Percentiles rank a stretch among this genome's conserved stretches.
Conservation (phyloP, 2,113 vertebrate species). For the Sceloporus undulatus region DNA sequence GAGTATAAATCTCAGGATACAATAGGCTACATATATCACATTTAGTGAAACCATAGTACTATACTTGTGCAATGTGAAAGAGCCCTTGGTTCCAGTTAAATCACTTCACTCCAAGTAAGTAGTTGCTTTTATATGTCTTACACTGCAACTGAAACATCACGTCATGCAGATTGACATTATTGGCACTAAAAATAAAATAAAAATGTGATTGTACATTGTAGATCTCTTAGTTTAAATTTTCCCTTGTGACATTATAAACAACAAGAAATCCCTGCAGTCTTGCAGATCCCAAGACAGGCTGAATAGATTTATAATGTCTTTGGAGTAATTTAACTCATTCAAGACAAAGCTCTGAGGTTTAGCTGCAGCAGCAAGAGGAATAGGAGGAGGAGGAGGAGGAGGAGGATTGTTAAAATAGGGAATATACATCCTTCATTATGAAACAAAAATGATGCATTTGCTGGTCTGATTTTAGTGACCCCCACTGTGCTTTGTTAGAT, state of each 20-base stretch:
- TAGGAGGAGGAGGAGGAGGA: rapidly evolving
- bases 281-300: neutral
- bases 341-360: rapidly evolving
- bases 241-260: rapidly evolving
- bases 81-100: neutral
- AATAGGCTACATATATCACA: too few relatives aligned
- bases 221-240: neutral
- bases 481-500: rapidly evolving
- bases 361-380: neutral
- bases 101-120: neutral
- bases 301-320: rapidly evolving
- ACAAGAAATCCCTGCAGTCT: rapidly evolving
- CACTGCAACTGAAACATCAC: neutral
- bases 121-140: neutral
- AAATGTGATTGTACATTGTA: neutral
- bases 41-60: neutral
- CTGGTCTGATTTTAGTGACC: neutral
- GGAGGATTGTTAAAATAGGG: neutral
- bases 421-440: rapidly evolving
- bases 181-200: too few relatives aligned
- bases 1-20: too few relatives aligned
- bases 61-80: neutral
- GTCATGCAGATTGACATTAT: neutral
- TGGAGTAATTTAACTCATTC: rapidly evolving
- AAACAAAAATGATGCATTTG: neutral